These are phyloP conservation scores for Seriola aureovittata DNA, from an alignment of 2,113 vertebrate genomes.

Conservation along the genomic window DNA sequence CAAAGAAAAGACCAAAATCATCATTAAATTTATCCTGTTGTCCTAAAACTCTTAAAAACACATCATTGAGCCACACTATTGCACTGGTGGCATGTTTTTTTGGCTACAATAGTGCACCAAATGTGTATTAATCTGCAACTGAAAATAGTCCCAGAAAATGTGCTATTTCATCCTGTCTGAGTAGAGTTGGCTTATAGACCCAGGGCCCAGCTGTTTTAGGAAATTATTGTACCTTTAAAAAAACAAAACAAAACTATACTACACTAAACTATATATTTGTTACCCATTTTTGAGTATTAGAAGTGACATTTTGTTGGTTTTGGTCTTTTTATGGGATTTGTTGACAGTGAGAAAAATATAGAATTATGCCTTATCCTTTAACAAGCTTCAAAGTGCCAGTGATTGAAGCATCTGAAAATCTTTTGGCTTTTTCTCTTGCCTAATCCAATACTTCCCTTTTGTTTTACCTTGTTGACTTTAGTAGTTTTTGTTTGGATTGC, in stretches of 20 bases:
- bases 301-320: background rate
- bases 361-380: background rate
- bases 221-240: no score
- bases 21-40: background rate
- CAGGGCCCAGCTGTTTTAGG: no score
- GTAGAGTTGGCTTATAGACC: background rate
- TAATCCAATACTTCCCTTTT: background rate
- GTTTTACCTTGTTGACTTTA: constrained; percentile 18
- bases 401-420: constrained; percentile 6
- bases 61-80: no score
- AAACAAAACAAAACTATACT: no score
- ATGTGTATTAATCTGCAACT: background rate
- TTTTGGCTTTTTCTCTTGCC: constrained; percentile 10
- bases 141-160: background rate
- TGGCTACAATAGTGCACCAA: no score
- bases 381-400: constrained; percentile 10
- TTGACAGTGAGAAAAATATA: background rate
- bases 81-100: no score
- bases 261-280: no score
- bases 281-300: background rate
- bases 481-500: constrained; percentile 31
- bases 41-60: no score
- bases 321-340: background rate
- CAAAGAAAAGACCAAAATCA: background rate
- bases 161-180: background rate